Evolutionary conservation across 64 coral and sea anemone genomes (phyloP), one percentile per base, ranked within the genome.

Genomic region (Actinia tenebrosa): DNA sequence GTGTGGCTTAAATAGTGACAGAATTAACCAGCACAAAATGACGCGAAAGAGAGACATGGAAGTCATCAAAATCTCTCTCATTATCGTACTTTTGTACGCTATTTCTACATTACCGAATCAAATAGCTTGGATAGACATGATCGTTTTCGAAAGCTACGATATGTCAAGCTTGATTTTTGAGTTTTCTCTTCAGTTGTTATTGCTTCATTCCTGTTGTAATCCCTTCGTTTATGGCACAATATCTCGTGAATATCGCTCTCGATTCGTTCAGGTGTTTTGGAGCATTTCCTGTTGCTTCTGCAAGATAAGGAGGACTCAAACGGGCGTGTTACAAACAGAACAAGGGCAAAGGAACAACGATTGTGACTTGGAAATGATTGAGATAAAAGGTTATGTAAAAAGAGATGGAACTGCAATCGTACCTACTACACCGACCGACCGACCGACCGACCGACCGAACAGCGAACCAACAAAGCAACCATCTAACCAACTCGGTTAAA

Each of bases 131-230:
- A 56, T 85, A 53, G 53, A 0, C 16, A 18, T 7, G 16, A 5
- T 50, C 4, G 37, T 85, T 44, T 60, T 85, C 13, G 7, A 19
- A 14, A 18, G 17, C 3, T 20, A 85, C 13, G 20, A 56, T 63
- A 8, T 63, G 3, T 4, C 6, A 2, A 10, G 22, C 62, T 22
- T 85, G 30, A 9, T 85, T 53, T 62, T 62, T 3, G 18, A 2
- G 53, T 85, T 85, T 64, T 85, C 83, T 5, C 2, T 18, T 22
- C 14, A 59, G 45, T 0, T 30, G 7, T 17, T n/a, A 1, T 16
- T 59, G 14, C 25, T 64, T 62, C 23, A 85, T 16, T 37, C 23
- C 60, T 85, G 83, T 45, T 85, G 83, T 7, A 85, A 85, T 20
- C 83, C 83, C 2, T 55, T 85, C 53, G 83, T 85, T 13, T 85